phyloP scores from a whole-genome alignment of 2,888 invertebrate species.

The Acanthosepion esculentum region DNA sequence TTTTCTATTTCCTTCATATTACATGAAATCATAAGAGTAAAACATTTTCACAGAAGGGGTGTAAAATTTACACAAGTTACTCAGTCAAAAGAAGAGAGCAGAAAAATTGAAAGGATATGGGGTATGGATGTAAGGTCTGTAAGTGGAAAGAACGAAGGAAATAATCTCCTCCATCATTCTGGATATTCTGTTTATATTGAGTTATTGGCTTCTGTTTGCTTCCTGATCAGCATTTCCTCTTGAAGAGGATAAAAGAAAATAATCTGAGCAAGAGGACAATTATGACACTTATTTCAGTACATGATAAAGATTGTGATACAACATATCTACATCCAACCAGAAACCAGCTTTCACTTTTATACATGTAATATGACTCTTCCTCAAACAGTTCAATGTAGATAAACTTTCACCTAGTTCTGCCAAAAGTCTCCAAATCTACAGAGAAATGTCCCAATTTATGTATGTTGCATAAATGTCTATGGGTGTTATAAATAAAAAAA shows the following conservation, averaged over 20 bases:
- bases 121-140: background rate
- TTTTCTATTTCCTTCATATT: too few species aligned
- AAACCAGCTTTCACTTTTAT: background rate
- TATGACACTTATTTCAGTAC: background rate
- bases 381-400: background rate
- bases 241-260: background rate
- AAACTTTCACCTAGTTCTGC: background rate
- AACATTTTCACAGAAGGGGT: too few species aligned
- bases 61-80: too few species aligned
- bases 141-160: background rate
- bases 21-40: too few species aligned
- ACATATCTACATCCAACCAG: background rate
- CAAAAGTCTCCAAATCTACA: background rate
- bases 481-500: background rate
- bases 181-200: background rate
- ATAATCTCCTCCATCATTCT: background rate
- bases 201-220: background rate
- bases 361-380: background rate
- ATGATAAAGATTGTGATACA: too few species aligned
- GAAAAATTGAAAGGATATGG: background rate
- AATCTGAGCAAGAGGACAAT: background rate
- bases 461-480: background rate
- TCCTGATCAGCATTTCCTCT: background rate
- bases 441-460: background rate
- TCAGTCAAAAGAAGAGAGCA: too few species aligned